Evolutionary conservation across 2,113 vertebrate species (phyloP).

Genomic region (Tapirus terrestris): DNA sequence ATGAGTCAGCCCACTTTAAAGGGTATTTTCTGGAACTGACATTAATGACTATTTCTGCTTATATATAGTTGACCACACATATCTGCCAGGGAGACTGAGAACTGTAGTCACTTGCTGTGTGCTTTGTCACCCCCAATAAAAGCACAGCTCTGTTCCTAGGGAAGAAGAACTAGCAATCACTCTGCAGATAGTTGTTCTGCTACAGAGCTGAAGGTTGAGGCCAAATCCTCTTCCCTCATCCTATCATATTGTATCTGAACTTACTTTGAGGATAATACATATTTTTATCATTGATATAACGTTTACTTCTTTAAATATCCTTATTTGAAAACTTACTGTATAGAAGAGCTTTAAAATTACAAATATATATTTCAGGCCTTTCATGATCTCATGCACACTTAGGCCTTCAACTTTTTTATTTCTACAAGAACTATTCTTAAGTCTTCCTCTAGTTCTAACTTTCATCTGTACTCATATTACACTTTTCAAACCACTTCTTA

Average conservation of each 20-base stretch:
- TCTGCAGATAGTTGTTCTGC: no score
- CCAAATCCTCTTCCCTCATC: neutral
- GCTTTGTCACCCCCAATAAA: neutral
- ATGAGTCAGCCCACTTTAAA: neutral
- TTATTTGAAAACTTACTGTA: neutral
- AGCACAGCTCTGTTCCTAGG: neutral
- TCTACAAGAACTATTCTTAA: neutral
- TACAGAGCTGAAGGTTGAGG: no score
- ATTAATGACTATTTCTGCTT: neutral
- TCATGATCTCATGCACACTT: accelerated
- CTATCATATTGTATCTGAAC: neutral
- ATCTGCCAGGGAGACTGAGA: neutral
- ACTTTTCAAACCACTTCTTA: neutral
- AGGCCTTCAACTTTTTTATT: neutral
- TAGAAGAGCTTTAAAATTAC: neutral
- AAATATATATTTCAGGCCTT: neutral
- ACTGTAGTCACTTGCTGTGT: no score
- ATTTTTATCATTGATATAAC: neutral
- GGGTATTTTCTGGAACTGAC: neutral
- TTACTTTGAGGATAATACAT: accelerated
- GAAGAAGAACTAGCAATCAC: no score
- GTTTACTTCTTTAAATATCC: neutral
- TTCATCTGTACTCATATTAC: neutral
- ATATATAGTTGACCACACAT: neutral
- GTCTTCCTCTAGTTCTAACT: no score